A percentile compares a stretch with the other conserved stretches of the same genome.
phyloP scores from a whole-genome alignment of 2,888 invertebrate genomes.

The Brachycybe producta region DNA sequence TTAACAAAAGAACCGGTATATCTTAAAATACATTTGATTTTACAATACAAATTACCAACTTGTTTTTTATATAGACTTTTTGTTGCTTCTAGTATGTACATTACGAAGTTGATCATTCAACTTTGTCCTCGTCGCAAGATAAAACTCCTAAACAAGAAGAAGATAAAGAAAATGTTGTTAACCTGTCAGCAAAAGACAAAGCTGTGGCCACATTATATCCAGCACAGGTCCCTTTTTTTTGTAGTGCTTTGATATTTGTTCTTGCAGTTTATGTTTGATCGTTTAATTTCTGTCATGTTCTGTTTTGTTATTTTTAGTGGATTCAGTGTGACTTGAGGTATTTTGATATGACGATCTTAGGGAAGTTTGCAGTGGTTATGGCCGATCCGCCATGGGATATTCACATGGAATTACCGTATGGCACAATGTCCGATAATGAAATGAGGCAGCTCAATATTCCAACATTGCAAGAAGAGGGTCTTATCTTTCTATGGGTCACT shows the following conservation, averaged over 20 bases:
- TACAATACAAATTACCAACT: too few species aligned
- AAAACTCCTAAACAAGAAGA: slow-evolving; percentile 12
- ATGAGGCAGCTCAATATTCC: slow-evolving; percentile 93
- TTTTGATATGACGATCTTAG: slow-evolving; percentile 78
- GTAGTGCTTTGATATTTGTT: too few species aligned
- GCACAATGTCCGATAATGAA: slow-evolving; percentile 97
- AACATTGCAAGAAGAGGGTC: slow-evolving; percentile 84
- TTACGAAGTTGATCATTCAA: slow-evolving; percentile 77
- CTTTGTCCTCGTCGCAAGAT: slow-evolving; percentile 13
- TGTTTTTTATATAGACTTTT: too few species aligned
- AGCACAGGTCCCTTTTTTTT: too few species aligned
- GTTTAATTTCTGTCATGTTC: background rate
- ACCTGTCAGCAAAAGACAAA: slow-evolving; percentile 7
- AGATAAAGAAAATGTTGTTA: slow-evolving; percentile 15
- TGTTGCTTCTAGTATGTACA: slow-evolving; percentile 74
- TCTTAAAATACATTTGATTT: too few species aligned
- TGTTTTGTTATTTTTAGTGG: slow-evolving; percentile 86
- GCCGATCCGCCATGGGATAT: slow-evolving; percentile 99
- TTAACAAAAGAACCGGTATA: too few species aligned
- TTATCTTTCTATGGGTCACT: slow-evolving; percentile 96
- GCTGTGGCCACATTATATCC: slow-evolving; percentile 20
- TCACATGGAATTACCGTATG: slow-evolving; percentile 97
- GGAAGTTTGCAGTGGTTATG: slow-evolving; percentile 98
- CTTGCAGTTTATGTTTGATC: background rate
- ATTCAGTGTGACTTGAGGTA: slow-evolving; percentile 90